Conservation (phyloP, 2,888 invertebrate species). For the Himalopsyche tibetana region DNA sequence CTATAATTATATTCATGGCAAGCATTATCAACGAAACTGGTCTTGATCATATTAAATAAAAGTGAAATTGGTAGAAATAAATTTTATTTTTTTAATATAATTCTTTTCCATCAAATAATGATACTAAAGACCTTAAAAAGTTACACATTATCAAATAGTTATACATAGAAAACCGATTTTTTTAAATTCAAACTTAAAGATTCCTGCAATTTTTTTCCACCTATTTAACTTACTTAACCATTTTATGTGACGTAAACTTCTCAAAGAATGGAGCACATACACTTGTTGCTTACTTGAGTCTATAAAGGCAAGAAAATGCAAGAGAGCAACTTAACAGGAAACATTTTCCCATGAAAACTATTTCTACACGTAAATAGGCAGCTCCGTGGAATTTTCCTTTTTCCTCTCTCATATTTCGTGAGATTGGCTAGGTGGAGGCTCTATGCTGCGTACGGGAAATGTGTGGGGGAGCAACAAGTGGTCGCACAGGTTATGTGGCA, state of each 20-base stretch:
- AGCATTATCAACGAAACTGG: too few species aligned
- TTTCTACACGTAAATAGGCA: constrained; percentile 35
- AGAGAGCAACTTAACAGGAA: constrained; percentile 24
- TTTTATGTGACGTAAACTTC: constrained; percentile 2
- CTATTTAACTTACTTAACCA: background rate
- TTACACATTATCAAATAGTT: too few species aligned
- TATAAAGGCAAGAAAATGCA: constrained; percentile 4
- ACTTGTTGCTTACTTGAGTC: background rate
- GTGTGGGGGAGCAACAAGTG: constrained; percentile 40
- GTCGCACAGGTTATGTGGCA: constrained; percentile 8
- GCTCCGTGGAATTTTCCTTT: constrained; percentile 17
- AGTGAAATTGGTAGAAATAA: too few species aligned
- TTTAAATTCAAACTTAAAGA: too few species aligned
- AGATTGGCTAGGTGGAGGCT: constrained; percentile 28
- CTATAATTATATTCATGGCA: too few species aligned
- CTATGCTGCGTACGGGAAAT: constrained; percentile 40
- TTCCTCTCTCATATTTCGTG: constrained; percentile 40
- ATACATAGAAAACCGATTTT: too few species aligned
- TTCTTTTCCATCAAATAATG: too few species aligned
- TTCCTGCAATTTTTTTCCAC: too few species aligned
- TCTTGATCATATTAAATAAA: too few species aligned
- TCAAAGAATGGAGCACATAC: constrained; percentile 7
- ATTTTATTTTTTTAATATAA: too few species aligned
- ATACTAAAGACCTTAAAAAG: too few species aligned
- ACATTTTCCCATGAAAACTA: constrained; percentile 40